Conservation (phyloP, 92 coral and sea anemone genomes). For the Siderastrea radians region DNA sequence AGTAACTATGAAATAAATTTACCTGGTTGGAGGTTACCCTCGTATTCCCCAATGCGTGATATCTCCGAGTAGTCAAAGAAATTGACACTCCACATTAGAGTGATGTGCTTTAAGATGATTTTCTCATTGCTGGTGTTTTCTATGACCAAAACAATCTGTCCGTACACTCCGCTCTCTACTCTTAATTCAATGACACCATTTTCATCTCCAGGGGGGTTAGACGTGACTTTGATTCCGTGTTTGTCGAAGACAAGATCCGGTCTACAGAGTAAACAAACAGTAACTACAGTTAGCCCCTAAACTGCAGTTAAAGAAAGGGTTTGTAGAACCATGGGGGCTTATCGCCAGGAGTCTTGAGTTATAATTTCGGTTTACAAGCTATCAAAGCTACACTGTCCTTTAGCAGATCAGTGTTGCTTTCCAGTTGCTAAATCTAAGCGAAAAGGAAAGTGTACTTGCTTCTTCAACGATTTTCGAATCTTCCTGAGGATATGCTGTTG, state of each 20-base stretch:
- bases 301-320: no score
- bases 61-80: conserved; percentile 76
- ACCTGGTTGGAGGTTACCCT: conserved; percentile 46
- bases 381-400: no score
- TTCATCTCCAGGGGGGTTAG: conserved; percentile 66
- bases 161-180: conserved; percentile 30
- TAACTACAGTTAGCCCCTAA: no score
- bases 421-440: no score
- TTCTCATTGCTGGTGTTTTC: conserved; percentile 37
- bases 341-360: no score
- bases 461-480: conserved; percentile 66
- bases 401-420: no score
- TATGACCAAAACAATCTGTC: conserved; percentile 47
- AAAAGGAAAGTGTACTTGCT: conserved; percentile 11
- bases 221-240: conserved; percentile 68
- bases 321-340: no score
- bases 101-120: conserved; percentile 46
- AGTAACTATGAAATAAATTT: neutral
- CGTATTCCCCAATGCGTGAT: conserved; percentile 5
- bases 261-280: no score
- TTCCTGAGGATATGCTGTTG: conserved; percentile 66
- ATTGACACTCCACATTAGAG: conserved; percentile 78
- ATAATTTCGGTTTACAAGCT: no score
- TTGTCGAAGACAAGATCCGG: conserved; percentile 74
- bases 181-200: conserved; percentile 75